Evolutionary conservation across 2,888 invertebrate genomes (phyloP).

Genomic region (Arenicola marina): DNA sequence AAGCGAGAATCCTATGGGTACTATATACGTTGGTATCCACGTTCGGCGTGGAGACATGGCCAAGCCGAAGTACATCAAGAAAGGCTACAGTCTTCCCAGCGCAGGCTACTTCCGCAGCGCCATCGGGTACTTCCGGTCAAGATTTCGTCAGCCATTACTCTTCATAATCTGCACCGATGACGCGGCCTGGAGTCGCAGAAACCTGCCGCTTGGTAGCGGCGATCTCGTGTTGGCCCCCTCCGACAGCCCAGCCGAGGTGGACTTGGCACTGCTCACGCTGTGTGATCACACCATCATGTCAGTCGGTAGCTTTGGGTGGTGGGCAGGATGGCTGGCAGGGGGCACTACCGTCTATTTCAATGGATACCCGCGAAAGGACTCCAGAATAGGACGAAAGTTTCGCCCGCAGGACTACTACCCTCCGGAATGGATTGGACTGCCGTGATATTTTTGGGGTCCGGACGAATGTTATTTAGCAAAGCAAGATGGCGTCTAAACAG

Average conservation of each 20-base stretch:
- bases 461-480: too few relatives aligned
- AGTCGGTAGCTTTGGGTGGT: conserved; percentile 20
- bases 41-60: conserved; percentile 11
- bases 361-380: background rate
- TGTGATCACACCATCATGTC: conserved; percentile 18
- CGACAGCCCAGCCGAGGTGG: background rate
- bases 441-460: too few relatives aligned
- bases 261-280: conserved; percentile 10
- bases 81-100: conserved; percentile 11
- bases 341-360: conserved; percentile 12
- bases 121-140: conserved; percentile 5
- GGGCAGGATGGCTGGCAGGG: conserved; percentile 20
- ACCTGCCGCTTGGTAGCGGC: background rate
- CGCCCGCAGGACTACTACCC: too few relatives aligned
- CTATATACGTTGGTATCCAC: conserved; percentile 11
- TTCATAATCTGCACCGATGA: conserved; percentile 14
- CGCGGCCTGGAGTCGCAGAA: conserved; percentile 5
- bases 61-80: background rate
- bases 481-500: too few relatives aligned
- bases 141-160: background rate
- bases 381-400: too few relatives aligned
- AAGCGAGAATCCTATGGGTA: background rate
- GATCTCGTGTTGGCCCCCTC: background rate
- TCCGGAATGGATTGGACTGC: too few relatives aligned
- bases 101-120: conserved; percentile 10